A percentile compares a stretch with the other conserved stretches of the same genome.
These are phyloP conservation scores for Anthophora plumipes DNA, from an alignment of 2,888 invertebrate genomes.

Conservation along the genomic window DNA sequence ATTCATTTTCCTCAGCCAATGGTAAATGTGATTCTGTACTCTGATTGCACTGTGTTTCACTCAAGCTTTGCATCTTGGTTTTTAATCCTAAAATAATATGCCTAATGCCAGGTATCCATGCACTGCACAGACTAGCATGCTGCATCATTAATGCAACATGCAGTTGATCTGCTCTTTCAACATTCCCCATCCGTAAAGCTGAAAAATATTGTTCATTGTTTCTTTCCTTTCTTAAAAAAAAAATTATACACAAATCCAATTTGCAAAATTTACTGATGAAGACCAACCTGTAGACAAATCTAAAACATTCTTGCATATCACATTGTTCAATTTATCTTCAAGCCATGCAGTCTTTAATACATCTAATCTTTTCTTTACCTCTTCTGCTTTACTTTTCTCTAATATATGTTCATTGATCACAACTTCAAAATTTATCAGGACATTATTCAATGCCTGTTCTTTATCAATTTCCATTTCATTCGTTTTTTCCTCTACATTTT, in stretches of 20 bases:
- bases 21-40: slow-evolving; percentile 21
- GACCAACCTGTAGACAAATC: slow-evolving; percentile 86
- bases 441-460: slow-evolving; percentile 69
- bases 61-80: slow-evolving; percentile 54
- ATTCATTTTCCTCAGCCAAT: slow-evolving; percentile 4
- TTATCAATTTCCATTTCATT: slow-evolving; percentile 64
- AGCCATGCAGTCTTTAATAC: slow-evolving; percentile 87
- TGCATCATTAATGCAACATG: slow-evolving; percentile 87
- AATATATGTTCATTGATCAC: slow-evolving; percentile 69
- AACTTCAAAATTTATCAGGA: slow-evolving; percentile 72
- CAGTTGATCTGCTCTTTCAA: slow-evolving; percentile 86
- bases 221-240: not conserved
- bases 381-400: slow-evolving; percentile 79
- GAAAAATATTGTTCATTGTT: slow-evolving; percentile 71
- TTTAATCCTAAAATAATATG: slow-evolving; percentile 85
- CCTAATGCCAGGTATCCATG: slow-evolving; percentile 88
- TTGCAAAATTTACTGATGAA: not conserved
- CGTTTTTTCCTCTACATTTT: not conserved
- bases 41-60: not conserved
- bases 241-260: not conserved
- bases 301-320: slow-evolving; percentile 85
- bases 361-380: slow-evolving; percentile 86
- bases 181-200: slow-evolving; percentile 86
- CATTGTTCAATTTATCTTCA: slow-evolving; percentile 86
- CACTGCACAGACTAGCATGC: slow-evolving; percentile 86